Evolutionary conservation across 2,888 invertebrate species (phyloP).

Genomic region (Cephus pygmeus): DNA sequence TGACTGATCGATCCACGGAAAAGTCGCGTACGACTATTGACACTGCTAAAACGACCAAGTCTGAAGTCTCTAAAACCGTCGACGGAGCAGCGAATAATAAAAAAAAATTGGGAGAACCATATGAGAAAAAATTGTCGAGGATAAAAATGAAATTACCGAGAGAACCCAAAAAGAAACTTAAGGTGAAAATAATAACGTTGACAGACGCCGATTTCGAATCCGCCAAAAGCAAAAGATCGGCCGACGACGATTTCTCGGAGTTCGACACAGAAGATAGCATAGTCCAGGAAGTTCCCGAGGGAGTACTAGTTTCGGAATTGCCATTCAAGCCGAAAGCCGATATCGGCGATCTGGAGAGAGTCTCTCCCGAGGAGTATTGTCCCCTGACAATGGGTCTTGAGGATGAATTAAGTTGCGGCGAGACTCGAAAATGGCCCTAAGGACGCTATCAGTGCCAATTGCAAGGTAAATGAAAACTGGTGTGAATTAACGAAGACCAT

Average conservation of each 20-base stretch:
- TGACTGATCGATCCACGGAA: not conserved
- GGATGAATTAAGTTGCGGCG: constrained; percentile 51
- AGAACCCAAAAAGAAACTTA: constrained; percentile 28
- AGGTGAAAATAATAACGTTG: constrained; percentile 42
- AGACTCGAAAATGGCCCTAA: constrained; percentile 51
- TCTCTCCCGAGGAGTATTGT: constrained; percentile 59
- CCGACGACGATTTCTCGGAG: constrained; percentile 55
- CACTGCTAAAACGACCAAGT: not conserved
- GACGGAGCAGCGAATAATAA: not conserved
- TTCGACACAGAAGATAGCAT: constrained; percentile 48
- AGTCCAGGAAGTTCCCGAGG: constrained; percentile 28
- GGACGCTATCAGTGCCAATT: not conserved
- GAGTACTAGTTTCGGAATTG: constrained; percentile 49
- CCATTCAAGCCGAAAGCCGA: constrained; percentile 57
- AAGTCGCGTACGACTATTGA: not conserved
- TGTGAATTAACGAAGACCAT: not conserved
- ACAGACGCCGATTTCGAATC: constrained; percentile 46
- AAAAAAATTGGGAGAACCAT: not conserved
- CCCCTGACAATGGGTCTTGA: constrained; percentile 50
- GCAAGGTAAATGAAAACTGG: not conserved
- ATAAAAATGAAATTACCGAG: constrained; percentile 14
- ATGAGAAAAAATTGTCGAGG: not conserved
- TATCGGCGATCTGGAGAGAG: constrained; percentile 52
- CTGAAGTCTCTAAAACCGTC: not conserved
- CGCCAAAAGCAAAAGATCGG: constrained; percentile 22